Conservation (phyloP, 2,888 invertebrate genomes). For the Nomada fucata region DNA sequence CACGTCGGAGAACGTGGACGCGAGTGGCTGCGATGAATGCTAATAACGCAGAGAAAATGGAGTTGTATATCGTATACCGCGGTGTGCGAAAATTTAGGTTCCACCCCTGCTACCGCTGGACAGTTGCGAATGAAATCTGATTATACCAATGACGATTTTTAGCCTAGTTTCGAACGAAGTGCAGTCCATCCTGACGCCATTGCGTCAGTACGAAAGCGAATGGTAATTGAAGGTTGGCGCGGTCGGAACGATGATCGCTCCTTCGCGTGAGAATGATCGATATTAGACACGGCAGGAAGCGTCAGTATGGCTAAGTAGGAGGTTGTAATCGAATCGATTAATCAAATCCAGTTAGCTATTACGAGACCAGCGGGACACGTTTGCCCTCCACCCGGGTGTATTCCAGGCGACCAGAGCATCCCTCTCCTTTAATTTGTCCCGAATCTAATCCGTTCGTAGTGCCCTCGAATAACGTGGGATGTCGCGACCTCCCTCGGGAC, state of each 20-base stretch:
- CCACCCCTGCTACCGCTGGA: too few relatives aligned
- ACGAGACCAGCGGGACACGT: constrained; percentile 46
- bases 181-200: too few relatives aligned
- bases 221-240: too few relatives aligned
- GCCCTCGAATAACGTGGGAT: constrained; percentile 59
- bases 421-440: constrained; percentile 65
- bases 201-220: too few relatives aligned
- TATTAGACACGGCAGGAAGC: constrained; percentile 55
- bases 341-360: constrained; percentile 75
- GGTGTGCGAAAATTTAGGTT: too few relatives aligned
- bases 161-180: too few relatives aligned
- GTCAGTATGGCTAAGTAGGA: constrained; percentile 57
- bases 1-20: constrained; percentile 24
- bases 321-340: constrained; percentile 72
- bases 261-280: constrained; percentile 53
- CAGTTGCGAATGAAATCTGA: too few relatives aligned
- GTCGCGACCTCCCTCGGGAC: constrained; percentile 47
- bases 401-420: constrained; percentile 4
- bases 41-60: constrained; percentile 33
- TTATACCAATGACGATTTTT: too few relatives aligned
- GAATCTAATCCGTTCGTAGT: constrained; percentile 66
- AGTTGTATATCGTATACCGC: neutral
- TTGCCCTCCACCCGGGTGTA: constrained; percentile 44
- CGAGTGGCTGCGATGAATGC: constrained; percentile 7
- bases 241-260: neutral